phyloP scores from a whole-genome alignment of 1,140 invertebrate species.

The Euura saliciscinereae region DNA sequence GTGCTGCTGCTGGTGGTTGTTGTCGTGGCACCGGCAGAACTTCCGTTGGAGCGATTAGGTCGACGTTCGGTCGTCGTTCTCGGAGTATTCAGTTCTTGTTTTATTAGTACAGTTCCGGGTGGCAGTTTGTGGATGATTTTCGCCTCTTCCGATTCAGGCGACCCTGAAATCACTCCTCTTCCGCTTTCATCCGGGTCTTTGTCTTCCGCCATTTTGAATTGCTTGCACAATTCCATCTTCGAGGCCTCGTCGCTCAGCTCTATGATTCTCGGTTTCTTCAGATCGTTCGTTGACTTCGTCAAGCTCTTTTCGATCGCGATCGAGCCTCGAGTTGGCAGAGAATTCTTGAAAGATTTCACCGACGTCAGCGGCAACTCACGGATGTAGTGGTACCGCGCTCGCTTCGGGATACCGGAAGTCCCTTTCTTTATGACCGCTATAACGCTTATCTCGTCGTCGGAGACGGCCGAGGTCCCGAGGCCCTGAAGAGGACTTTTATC shows the following conservation, averaged over 20 bases:
- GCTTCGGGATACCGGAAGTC: not conserved
- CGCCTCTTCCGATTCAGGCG: not conserved
- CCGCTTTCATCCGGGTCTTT: not conserved
- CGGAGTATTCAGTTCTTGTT: constrained; percentile 26
- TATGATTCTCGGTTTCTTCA: constrained; percentile 24
- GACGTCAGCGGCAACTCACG: not conserved
- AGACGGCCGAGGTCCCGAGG: not conserved
- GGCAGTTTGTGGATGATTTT: constrained; percentile 30
- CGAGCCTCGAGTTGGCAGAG: not conserved
- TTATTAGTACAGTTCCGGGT: constrained; percentile 35
- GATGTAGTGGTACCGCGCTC: not conserved
- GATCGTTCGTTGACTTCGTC: not conserved
- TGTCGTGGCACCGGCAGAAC: constrained; percentile 18
- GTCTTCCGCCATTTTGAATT: constrained; percentile 22
- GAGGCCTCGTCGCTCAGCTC: constrained; percentile 34
- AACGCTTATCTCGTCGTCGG: constrained; percentile 8
- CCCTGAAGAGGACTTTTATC: not conserved
- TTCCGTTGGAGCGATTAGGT: constrained; percentile 17
- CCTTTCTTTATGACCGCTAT: constrained; percentile 7
- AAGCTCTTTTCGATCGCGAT: no score
- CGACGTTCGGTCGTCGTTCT: not conserved
- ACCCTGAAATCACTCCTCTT: not conserved
- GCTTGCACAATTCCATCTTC: constrained; percentile 35
- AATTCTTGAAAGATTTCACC: not conserved
- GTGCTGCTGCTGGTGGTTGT: constrained; percentile 30